These are phyloP conservation scores for Drosophila sechellia DNA, from an alignment of 1,140 invertebrate species.

Conservation along the genomic window DNA sequence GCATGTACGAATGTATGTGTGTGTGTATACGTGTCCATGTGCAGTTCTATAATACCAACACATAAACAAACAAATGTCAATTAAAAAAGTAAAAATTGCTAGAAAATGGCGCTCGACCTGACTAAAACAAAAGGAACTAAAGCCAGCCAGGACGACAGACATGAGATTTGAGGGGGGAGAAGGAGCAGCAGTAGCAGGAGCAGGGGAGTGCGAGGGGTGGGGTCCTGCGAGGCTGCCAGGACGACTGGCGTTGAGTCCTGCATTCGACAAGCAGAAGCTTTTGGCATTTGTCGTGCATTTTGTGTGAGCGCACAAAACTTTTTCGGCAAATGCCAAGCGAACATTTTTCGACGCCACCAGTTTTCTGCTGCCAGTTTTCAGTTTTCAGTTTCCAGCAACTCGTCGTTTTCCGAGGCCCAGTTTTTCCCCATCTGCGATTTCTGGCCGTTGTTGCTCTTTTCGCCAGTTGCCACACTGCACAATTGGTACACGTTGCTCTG, in stretches of 20 bases:
- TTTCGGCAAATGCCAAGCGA: constrained; percentile 56
- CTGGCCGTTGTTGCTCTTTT: constrained; percentile 9
- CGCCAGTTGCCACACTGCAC: constrained; percentile 9
- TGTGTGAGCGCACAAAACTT: constrained; percentile 61
- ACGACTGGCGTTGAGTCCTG: constrained; percentile 39
- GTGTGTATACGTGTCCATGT: constrained; percentile 7
- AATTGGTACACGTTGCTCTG: constrained; percentile 42
- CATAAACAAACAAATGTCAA: constrained; percentile 75
- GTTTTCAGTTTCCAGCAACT: background rate
- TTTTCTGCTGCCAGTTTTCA: background rate
- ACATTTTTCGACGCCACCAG: constrained; percentile 49
- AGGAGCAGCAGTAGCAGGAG: background rate
- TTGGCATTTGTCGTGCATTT: constrained; percentile 62
- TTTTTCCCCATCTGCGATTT: background rate
- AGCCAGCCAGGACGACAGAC: constrained; percentile 37
- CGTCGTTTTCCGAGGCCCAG: background rate
- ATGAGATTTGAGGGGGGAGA: background rate
- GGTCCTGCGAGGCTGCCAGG: constrained; percentile 5
- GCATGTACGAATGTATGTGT: background rate
- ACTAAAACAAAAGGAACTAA: constrained; percentile 67
- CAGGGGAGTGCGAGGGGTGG: background rate
- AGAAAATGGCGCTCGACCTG: constrained; percentile 75
- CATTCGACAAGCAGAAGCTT: constrained; percentile 55
- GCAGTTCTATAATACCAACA: constrained; percentile 2
- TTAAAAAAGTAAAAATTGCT: constrained; percentile 81